Evolutionary conservation across 2,797 vertebrate species (phyloP).

Genomic region (Enteromius anoplus): DNA sequence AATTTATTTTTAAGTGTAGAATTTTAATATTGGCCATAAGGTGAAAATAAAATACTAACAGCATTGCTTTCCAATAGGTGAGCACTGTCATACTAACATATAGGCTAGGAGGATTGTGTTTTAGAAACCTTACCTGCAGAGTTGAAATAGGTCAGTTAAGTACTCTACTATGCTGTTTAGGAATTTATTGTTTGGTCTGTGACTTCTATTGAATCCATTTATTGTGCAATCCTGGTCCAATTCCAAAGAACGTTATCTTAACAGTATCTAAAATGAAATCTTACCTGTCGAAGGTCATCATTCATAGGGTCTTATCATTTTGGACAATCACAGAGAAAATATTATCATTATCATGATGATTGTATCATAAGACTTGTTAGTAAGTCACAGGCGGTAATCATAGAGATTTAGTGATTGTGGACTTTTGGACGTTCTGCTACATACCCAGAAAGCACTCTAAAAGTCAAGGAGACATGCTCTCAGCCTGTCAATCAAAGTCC

Average conservation of each 20-base stretch:
- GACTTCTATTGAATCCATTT: neutral
- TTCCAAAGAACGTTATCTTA: neutral
- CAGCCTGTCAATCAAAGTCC: slow-evolving; percentile 10
- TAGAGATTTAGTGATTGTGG: slow-evolving; percentile 7
- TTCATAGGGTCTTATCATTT: slow-evolving; percentile 14
- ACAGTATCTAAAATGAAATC: slow-evolving; percentile 44
- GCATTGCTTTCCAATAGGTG: neutral
- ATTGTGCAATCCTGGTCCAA: slow-evolving; percentile 7
- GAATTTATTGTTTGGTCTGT: slow-evolving; percentile 34
- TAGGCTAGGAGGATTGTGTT: neutral
- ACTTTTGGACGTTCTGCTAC: slow-evolving; percentile 23
- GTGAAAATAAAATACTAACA: neutral
- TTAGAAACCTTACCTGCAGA: neutral
- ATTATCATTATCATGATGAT: slow-evolving; percentile 25
- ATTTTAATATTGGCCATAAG: neutral
- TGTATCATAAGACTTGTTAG: neutral
- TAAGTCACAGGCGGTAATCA: slow-evolving; percentile 2
- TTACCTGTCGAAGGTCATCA: slow-evolving; percentile 39
- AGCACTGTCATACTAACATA: neutral
- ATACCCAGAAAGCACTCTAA: neutral
- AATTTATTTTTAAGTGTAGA: neutral
- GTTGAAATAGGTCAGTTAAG: slow-evolving; percentile 6
- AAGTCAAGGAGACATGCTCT: neutral
- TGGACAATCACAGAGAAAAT: slow-evolving; percentile 17
- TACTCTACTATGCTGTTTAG: slow-evolving; percentile 1